phyloP scores from a whole-genome alignment of 2,797 vertebrate species.

The Notolabrus celidotus region DNA sequence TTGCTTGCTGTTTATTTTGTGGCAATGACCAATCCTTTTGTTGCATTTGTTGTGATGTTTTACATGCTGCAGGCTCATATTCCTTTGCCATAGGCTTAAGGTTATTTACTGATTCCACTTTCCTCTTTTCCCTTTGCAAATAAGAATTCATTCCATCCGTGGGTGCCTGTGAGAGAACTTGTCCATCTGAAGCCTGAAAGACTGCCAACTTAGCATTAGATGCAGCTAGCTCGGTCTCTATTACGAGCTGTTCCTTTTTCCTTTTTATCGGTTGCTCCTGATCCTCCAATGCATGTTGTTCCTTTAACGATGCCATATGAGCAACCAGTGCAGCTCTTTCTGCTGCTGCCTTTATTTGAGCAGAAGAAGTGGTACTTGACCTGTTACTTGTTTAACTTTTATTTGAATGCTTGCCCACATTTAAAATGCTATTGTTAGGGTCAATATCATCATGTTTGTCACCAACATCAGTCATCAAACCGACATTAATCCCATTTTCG shows the following conservation, averaged over 20 bases:
- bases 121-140: background rate
- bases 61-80: background rate
- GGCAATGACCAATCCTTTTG: background rate
- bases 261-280: no score
- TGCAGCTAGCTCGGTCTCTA: background rate
- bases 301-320: background rate
- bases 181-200: no score
- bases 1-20: background rate
- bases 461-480: no score
- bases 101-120: no score
- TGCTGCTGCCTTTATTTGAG: no score
- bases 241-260: background rate
- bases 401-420: no score
- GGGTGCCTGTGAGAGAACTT: no score
- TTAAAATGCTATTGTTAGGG: no score
- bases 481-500: no score
- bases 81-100: background rate
- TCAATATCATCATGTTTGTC: no score
- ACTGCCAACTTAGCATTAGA: background rate
- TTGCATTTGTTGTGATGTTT: background rate
- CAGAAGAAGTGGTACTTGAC: no score
- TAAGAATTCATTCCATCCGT: background rate
- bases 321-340: background rate
- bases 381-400: no score
- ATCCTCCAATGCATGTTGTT: background rate